Evolutionary conservation across 2,888 invertebrate genomes (phyloP).

Genomic region (Falcaria lacertinaria): DNA sequence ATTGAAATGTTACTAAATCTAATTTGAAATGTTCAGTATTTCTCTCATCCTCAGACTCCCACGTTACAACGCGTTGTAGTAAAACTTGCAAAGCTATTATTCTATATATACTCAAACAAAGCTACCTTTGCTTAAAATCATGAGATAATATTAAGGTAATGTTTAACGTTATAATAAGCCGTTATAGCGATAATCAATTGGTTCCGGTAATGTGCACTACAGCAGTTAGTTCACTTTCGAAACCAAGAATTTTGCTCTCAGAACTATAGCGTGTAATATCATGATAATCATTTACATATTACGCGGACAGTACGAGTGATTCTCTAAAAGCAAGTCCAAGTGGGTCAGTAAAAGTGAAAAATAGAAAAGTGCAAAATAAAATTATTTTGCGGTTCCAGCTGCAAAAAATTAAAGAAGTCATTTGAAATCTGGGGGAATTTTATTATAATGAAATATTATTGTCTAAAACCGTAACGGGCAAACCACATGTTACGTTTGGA

Average conservation of each 20-base stretch:
- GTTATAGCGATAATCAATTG: not conserved
- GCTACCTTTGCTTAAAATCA: too few relatives aligned
- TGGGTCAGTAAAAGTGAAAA: not conserved
- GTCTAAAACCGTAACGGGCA: too few relatives aligned
- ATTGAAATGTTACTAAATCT: too few relatives aligned
- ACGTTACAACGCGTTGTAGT: too few relatives aligned
- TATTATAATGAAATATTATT: too few relatives aligned
- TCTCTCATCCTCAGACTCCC: too few relatives aligned
- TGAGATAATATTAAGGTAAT: not conserved
- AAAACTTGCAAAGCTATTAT: too few relatives aligned
- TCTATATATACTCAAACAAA: too few relatives aligned
- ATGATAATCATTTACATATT: not conserved
- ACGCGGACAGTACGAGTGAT: not conserved
- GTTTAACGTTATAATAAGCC: not conserved
- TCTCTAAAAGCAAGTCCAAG: not conserved
- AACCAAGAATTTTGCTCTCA: slow-evolving; percentile 68
- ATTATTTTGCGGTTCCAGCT: not conserved
- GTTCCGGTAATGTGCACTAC: slow-evolving; percentile 9
- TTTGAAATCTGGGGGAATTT: not conserved
- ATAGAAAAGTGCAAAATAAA: slow-evolving; percentile 2
- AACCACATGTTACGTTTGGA: too few relatives aligned
- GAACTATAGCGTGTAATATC: slow-evolving; percentile 34
- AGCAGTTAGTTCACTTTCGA: slow-evolving; percentile 59
- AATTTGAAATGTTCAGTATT: too few relatives aligned
- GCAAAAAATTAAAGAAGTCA: not conserved